phyloP scores from a whole-genome alignment of 1,140 invertebrate genomes.

The Leptinotarsa defecta region DNA sequence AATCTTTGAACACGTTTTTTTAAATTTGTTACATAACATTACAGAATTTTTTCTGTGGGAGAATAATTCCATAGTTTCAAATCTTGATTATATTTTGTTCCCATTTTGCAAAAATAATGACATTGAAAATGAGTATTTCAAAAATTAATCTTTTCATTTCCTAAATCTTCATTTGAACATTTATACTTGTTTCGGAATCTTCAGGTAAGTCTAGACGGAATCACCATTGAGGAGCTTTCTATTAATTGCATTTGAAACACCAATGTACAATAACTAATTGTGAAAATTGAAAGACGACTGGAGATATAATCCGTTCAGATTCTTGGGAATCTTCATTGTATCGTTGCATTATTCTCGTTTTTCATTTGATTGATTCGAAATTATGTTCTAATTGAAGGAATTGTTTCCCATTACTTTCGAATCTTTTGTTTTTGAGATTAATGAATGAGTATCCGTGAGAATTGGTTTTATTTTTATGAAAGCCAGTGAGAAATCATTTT shows the following conservation, averaged over 20 bases:
- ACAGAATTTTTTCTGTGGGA: too few relatives aligned
- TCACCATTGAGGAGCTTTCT: background rate
- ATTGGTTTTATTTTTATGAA: slow-evolving; percentile 2
- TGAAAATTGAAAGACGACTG: background rate
- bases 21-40: too few relatives aligned
- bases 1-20: too few relatives aligned
- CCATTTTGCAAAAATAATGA: too few relatives aligned
- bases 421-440: background rate
- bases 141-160: too few relatives aligned
- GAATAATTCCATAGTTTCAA: too few relatives aligned
- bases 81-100: too few relatives aligned
- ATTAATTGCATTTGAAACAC: background rate
- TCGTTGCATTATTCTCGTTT: background rate
- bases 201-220: background rate
- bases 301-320: background rate
- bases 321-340: background rate
- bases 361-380: background rate
- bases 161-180: too few relatives aligned
- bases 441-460: background rate
- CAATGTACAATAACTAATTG: background rate
- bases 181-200: too few relatives aligned
- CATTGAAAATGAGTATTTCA: too few relatives aligned
- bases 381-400: background rate
- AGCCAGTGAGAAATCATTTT: too few relatives aligned
- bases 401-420: background rate